These are phyloP conservation scores for Microcebus jonahi DNA, from an alignment of 2,113 vertebrate genomes.

Conservation along the genomic window DNA sequence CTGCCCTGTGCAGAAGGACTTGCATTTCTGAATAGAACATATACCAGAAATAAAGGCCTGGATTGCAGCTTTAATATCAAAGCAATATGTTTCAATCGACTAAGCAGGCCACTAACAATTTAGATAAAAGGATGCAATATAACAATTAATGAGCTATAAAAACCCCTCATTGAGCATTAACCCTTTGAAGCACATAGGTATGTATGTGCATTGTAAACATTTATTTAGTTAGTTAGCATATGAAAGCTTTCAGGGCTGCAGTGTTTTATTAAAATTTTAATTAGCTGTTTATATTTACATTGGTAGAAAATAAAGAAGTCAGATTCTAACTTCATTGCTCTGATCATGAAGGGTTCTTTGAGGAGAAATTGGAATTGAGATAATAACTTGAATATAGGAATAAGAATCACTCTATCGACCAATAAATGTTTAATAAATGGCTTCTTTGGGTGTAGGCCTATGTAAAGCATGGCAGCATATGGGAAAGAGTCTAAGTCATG, in stretches of 20 bases:
- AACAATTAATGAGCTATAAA: constrained; percentile 85
- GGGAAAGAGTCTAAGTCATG: background rate
- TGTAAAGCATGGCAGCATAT: background rate
- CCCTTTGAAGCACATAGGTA: constrained; percentile 71
- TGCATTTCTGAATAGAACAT: constrained; percentile 80
- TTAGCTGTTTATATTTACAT: background rate
- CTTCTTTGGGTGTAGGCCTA: background rate
- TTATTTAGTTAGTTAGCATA: constrained; percentile 63
- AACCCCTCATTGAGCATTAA: constrained; percentile 80
- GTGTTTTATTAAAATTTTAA: constrained; percentile 61
- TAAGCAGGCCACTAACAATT: constrained; percentile 85
- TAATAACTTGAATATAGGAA: background rate
- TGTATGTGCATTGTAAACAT: background rate
- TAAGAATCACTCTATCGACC: background rate
- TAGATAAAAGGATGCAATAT: constrained; percentile 84
- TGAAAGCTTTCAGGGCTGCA: constrained; percentile 40
- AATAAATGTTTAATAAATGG: background rate
- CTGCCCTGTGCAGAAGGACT: constrained; percentile 75
- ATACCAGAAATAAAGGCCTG: constrained; percentile 82
- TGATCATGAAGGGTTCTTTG: background rate
- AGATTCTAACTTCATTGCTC: constrained; percentile 32
- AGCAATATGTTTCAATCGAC: constrained; percentile 85
- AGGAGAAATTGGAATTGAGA: background rate
- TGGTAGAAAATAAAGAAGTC: background rate
- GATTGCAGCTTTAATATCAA: constrained; percentile 84